Evolutionary conservation across 1,140 invertebrate species (phyloP).

Genomic region (Reticulitermes speratus): DNA sequence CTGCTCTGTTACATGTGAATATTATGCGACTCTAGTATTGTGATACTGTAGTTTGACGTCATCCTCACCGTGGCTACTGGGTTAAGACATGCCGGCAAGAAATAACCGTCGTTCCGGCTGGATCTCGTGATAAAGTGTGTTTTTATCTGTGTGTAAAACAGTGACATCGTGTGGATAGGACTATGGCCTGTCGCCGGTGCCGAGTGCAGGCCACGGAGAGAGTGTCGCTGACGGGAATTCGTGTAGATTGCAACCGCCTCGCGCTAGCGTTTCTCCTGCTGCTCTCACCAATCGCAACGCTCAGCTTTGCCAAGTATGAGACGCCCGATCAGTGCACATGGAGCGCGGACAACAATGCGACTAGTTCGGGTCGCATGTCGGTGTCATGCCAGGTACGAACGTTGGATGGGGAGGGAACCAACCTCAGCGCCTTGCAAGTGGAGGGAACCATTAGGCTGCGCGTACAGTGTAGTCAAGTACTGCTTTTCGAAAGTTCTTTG

Average conservation of each 20-base stretch:
- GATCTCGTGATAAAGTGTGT: not conserved
- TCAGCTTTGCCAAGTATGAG: not conserved
- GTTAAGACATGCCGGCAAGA: not conserved
- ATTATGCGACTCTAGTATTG: not conserved
- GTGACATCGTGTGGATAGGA: not conserved
- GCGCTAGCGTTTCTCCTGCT: not conserved
- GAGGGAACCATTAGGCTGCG: conserved; percentile 68
- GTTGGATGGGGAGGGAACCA: conserved; percentile 63
- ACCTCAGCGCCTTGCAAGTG: conserved; percentile 58
- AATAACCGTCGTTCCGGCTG: no score
- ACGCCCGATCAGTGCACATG: not conserved
- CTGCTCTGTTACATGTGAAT: not conserved
- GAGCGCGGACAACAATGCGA: not conserved
- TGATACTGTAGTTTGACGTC: no score
- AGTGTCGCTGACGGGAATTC: not conserved
- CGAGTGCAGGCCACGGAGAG: not conserved
- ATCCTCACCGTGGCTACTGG: no score
- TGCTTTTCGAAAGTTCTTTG: conserved; percentile 77
- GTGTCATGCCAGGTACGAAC: conserved; percentile 62
- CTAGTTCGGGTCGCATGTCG: conserved; percentile 12
- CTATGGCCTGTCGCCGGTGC: not conserved
- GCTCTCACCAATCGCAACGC: not conserved
- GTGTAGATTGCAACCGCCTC: not conserved
- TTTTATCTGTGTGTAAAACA: not conserved
- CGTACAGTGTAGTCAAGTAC: conserved; percentile 73